These are phyloP conservation scores for Solen grandis DNA, from an alignment of 1,140 invertebrate genomes.

Conservation along the genomic window DNA sequence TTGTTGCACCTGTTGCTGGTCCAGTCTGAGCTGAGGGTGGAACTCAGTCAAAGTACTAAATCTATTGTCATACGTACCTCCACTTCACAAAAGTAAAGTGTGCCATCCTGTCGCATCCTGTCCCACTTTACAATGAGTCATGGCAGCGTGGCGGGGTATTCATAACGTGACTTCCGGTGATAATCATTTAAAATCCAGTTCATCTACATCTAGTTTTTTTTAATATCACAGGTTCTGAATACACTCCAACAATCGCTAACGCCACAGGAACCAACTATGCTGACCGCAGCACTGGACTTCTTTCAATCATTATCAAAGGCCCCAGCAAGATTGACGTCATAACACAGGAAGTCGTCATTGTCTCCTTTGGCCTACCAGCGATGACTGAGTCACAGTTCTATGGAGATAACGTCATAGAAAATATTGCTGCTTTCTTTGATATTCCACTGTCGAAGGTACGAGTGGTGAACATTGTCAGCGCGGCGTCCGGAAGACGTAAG, in stretches of 20 bases:
- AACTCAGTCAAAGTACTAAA: too few species aligned
- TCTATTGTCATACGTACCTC: too few species aligned
- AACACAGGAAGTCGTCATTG: constrained; percentile 56
- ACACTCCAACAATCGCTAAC: constrained; percentile 28
- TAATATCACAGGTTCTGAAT: constrained; percentile 32
- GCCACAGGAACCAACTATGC: constrained; percentile 68
- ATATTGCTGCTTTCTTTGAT: constrained; percentile 76
- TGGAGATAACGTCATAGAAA: constrained; percentile 72
- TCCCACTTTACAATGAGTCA: too few species aligned
- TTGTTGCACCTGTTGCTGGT: too few species aligned
- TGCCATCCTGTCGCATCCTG: too few species aligned
- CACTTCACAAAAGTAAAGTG: too few species aligned
- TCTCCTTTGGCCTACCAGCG: constrained; percentile 68
- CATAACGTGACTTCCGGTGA: too few species aligned
- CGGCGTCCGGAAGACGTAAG: constrained; percentile 54
- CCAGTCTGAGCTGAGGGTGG: too few species aligned
- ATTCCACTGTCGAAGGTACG: constrained; percentile 71
- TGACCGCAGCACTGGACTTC: constrained; percentile 61
- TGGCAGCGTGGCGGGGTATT: too few species aligned
- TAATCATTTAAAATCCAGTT: too few species aligned
- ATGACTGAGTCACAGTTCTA: constrained; percentile 76
- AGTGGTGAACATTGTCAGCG: constrained; percentile 69
- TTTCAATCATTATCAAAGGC: constrained; percentile 68
- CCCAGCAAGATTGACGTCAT: constrained; percentile 55
- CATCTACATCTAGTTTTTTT: neutral